Evolutionary conservation across 1,140 invertebrate genomes (phyloP).

Genomic region (Teleopsis dalmanni): DNA sequence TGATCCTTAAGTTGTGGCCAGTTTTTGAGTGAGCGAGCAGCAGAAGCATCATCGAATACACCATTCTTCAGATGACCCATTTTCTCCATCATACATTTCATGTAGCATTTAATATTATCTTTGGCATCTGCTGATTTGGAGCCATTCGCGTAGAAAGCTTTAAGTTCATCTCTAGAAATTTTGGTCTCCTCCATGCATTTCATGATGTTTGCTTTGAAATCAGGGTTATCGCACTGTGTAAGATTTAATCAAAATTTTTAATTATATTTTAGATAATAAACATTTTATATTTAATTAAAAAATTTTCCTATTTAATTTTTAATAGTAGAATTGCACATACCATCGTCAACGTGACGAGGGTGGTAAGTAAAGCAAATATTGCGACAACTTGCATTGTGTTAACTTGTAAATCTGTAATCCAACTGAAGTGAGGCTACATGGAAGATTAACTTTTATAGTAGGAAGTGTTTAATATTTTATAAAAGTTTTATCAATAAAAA

Average conservation of each 20-base stretch:
- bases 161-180: not conserved
- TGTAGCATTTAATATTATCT: not conserved
- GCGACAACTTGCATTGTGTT: not conserved
- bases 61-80: not conserved
- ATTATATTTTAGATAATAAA: too few relatives aligned
- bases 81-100: conserved; percentile 2
- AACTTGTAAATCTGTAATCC: too few relatives aligned
- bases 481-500: too few relatives aligned
- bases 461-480: too few relatives aligned
- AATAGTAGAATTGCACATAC: not conserved
- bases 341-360: not conserved
- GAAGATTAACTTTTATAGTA: too few relatives aligned
- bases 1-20: not conserved
- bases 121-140: not conserved
- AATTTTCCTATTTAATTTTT: not conserved
- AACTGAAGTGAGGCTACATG: too few relatives aligned
- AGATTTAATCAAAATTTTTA: not conserved
- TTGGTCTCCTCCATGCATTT: not conserved
- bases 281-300: not conserved
- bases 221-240: not conserved
- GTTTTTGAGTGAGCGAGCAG: not conserved
- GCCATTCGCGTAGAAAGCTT: not conserved
- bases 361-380: not conserved
- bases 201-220: too few relatives aligned
- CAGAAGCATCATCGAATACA: not conserved